These are phyloP conservation scores for Palythoa grandiflora DNA, from an alignment of 92 coral and sea anemone species.

Conservation along the genomic window DNA sequence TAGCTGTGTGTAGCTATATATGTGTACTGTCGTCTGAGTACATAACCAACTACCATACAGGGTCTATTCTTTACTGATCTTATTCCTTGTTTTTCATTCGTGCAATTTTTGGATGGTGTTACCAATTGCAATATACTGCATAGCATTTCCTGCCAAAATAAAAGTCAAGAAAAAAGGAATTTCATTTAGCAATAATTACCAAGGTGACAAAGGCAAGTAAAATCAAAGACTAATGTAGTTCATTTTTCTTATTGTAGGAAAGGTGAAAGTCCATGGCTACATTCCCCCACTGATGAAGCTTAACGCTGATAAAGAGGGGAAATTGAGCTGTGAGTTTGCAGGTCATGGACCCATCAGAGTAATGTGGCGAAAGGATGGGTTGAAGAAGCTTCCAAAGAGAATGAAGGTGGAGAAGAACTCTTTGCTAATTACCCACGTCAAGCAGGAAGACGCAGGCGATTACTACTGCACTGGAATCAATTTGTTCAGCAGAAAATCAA, in stretches of 20 bases:
- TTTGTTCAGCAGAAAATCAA: constrained; percentile 62
- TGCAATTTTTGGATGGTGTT: too few relatives aligned
- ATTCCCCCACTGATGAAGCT: constrained; percentile 6
- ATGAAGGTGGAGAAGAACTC: constrained; percentile 20
- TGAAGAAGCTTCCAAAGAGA: constrained; percentile 32
- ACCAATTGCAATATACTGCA: too few relatives aligned
- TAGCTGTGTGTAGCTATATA: too few relatives aligned
- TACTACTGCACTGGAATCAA: constrained; percentile 86
- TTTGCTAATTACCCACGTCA: constrained; percentile 48
- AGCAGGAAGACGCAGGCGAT: constrained; percentile 72
- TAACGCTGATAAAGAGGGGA: constrained; percentile 42
- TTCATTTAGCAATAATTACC: too few relatives aligned
- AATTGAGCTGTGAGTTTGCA: constrained; percentile 63
- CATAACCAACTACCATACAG: too few relatives aligned
- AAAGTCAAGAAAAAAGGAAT: too few relatives aligned
- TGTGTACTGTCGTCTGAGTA: too few relatives aligned
- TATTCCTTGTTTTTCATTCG: too few relatives aligned
- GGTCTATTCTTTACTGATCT: too few relatives aligned
- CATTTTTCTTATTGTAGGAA: constrained; percentile 34
- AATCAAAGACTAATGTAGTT: too few relatives aligned
- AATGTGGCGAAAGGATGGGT: constrained; percentile 72
- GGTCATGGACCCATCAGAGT: constrained; percentile 70
- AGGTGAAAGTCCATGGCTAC: not conserved
- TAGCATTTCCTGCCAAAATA: too few relatives aligned
- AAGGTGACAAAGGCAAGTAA: too few relatives aligned